These are phyloP conservation scores for Cantharis nigra DNA, from an alignment of 2,888 invertebrate genomes.

Conservation along the genomic window DNA sequence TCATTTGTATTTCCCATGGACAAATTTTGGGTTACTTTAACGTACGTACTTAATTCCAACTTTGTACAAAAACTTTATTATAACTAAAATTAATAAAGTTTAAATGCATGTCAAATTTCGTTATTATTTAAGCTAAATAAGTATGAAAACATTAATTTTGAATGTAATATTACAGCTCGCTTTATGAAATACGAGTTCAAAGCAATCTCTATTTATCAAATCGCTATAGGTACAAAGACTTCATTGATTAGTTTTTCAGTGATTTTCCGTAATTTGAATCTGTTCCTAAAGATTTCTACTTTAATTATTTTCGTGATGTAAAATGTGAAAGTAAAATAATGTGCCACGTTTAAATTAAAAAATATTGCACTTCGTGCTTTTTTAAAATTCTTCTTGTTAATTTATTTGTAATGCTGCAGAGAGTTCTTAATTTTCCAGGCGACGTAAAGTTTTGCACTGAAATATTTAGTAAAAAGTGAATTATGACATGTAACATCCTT, in stretches of 20 bases:
- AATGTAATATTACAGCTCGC: not conserved
- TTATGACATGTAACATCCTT: not conserved
- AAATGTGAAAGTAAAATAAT: not conserved
- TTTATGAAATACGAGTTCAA: not conserved
- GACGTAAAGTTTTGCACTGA: not conserved
- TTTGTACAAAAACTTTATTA: not conserved
- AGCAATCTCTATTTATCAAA: not conserved
- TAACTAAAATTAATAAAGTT: not conserved
- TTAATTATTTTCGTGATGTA: not conserved
- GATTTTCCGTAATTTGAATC: not conserved
- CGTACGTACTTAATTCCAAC: not conserved
- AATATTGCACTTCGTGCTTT: not conserved
- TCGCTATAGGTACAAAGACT: not conserved
- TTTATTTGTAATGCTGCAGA: not conserved
- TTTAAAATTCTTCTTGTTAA: not conserved
- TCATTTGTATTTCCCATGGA: not conserved
- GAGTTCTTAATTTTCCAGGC: not conserved
- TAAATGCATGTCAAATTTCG: not conserved
- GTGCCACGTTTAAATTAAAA: not conserved
- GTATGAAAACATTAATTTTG: not conserved
- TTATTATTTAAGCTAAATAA: not conserved
- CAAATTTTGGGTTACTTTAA: not conserved
- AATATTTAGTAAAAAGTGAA: not conserved
- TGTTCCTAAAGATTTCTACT: not conserved
- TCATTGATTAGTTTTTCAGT: not conserved